Conservation (phyloP, 2,888 invertebrate genomes). For the Elgonia sp. region DNA sequence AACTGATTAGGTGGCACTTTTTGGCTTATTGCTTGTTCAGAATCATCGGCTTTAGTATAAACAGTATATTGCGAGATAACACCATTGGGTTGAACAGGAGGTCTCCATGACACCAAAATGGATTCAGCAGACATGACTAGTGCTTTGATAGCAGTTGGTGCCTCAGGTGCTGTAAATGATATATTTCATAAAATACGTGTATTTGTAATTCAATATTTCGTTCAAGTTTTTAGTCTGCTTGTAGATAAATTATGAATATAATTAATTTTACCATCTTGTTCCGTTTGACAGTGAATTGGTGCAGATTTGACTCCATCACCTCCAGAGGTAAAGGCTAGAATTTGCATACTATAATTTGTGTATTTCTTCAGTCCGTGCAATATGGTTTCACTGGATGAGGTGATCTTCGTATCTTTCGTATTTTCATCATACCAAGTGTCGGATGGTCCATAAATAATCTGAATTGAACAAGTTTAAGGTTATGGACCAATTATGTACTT, state of each 20-base stretch:
- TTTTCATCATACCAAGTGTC: constrained; percentile 97
- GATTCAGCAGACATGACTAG: constrained; percentile 96
- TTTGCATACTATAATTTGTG: constrained; percentile 99
- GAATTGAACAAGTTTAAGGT: too few species aligned
- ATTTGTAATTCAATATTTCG: too few species aligned
- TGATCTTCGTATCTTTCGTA: constrained; percentile 96
- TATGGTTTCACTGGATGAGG: constrained; percentile 96
- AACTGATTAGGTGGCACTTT: constrained; percentile 94
- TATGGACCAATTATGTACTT: too few species aligned
- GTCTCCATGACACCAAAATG: constrained; percentile 97
- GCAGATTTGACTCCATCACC: constrained; percentile 97
- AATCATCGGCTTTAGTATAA: constrained; percentile 93
- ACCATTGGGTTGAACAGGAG: constrained; percentile 97
- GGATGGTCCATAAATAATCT: constrained; percentile 95
- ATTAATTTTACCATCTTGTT: constrained; percentile 94
- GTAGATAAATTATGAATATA: not conserved
- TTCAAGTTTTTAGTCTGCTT: not conserved
- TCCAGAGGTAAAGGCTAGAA: constrained; percentile 97
- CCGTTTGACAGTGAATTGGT: constrained; percentile 97
- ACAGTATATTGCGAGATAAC: constrained; percentile 97
- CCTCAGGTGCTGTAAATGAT: constrained; percentile 93
- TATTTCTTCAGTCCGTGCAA: constrained; percentile 97
- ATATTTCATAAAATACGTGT: constrained; percentile 48
- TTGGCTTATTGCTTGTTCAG: constrained; percentile 91
- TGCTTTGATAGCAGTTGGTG: constrained; percentile 97